Percentiles rank a stretch among this genome's conserved stretches.
Conservation (phyloP, 2,113 vertebrate genomes). For the Leptobrachium ailaonicum region DNA sequence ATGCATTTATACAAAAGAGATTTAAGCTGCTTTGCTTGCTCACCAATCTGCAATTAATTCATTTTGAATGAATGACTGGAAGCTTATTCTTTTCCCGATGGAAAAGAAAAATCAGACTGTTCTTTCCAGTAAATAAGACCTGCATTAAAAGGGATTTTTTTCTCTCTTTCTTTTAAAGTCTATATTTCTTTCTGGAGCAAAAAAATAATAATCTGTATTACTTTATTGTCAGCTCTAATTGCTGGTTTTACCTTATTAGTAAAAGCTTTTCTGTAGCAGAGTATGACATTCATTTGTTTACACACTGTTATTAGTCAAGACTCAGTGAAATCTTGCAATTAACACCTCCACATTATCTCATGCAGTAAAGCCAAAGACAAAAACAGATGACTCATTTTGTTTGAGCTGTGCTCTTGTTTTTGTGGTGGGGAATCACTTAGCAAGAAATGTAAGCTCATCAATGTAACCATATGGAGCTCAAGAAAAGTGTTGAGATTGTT, state of each 20-base stretch:
- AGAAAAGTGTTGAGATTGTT: slow-evolving; percentile 60
- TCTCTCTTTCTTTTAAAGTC: not conserved
- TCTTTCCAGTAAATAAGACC: slow-evolving; percentile 60
- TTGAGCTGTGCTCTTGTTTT: slow-evolving; percentile 74
- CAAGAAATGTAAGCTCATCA: slow-evolving; percentile 69
- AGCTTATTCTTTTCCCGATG: slow-evolving; percentile 63
- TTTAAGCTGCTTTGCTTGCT: slow-evolving; percentile 67
- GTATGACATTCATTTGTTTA: slow-evolving; percentile 79
- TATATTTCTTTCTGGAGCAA: slow-evolving; percentile 13
- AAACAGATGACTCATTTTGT: slow-evolving; percentile 79
- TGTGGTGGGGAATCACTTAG: slow-evolving; percentile 72
- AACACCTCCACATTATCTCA: slow-evolving; percentile 80
- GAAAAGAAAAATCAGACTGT: slow-evolving; percentile 62
- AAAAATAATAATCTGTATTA: slow-evolving; percentile 68
- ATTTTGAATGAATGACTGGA: slow-evolving; percentile 69
- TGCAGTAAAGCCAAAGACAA: slow-evolving; percentile 74
- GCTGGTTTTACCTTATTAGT: slow-evolving; percentile 77
- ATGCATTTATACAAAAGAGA: slow-evolving; percentile 70
- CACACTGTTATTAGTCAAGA: slow-evolving; percentile 81
- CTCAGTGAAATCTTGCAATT: slow-evolving; percentile 77
- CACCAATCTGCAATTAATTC: slow-evolving; percentile 68
- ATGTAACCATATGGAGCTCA: slow-evolving; percentile 67
- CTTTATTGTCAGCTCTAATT: slow-evolving; percentile 76
- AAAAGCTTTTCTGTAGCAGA: slow-evolving; percentile 71
- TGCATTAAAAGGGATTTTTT: slow-evolving; percentile 67